These are phyloP conservation scores for Drosophila pegasa DNA, from an alignment of 2,888 invertebrate genomes.

Conservation along the genomic window DNA sequence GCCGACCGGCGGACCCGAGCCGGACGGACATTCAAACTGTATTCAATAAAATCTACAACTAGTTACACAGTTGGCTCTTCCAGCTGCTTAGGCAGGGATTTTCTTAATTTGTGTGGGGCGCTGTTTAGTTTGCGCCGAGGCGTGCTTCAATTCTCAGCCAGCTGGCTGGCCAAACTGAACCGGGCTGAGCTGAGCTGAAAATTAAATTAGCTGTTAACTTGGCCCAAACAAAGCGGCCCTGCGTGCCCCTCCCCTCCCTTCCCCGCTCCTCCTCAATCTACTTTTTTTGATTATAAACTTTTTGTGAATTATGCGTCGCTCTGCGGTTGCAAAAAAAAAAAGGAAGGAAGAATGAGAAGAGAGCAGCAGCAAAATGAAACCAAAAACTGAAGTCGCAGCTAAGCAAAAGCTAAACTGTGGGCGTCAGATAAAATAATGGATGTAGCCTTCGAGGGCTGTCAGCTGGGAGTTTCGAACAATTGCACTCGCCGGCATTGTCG, in stretches of 20 bases:
- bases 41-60: conserved; percentile 67
- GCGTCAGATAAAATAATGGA: conserved; percentile 54
- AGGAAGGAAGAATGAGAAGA: background rate
- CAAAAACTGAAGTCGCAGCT: conserved; percentile 21
- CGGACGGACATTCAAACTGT: conserved; percentile 10
- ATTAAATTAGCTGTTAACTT: conserved; percentile 65
- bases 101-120: conserved; percentile 62
- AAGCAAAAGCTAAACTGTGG: conserved; percentile 44
- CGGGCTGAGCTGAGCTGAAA: conserved; percentile 31
- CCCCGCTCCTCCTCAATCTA: background rate
- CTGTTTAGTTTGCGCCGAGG: conserved; percentile 41
- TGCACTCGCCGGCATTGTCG: conserved; percentile 65
- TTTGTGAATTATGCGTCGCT: conserved; percentile 58
- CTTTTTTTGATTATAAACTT: conserved; percentile 54
- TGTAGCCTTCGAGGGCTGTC: conserved; percentile 14
- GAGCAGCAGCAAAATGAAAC: background rate
- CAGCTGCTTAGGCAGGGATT: conserved; percentile 29
- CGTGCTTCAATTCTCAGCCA: conserved; percentile 35
- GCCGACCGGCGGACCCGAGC: conserved; percentile 4
- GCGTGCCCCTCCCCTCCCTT: background rate
- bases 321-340: conserved; percentile 23
- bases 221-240: conserved; percentile 13
- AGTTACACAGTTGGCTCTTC: conserved; percentile 23
- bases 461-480: conserved; percentile 50
- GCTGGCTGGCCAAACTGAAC: conserved; percentile 7